Conservation (phyloP, 2,888 invertebrate species). For the Caenorhabditis sulstoni region DNA sequence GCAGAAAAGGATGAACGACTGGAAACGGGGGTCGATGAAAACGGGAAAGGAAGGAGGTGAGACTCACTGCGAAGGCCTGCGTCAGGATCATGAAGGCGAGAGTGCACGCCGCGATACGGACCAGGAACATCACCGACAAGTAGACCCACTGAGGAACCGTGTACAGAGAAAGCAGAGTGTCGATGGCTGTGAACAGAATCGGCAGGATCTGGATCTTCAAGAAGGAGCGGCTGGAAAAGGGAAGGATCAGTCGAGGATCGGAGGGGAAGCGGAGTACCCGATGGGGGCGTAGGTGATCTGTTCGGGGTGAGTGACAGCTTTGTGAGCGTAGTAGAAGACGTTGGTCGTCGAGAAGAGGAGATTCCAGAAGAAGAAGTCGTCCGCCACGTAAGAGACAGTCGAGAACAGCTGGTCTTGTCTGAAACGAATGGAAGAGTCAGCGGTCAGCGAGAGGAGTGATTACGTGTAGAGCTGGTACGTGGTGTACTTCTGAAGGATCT, state of each 20-base stretch:
- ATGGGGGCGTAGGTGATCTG: slow-evolving; percentile 63
- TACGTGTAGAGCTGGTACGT: slow-evolving; percentile 65
- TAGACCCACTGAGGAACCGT: slow-evolving; percentile 45
- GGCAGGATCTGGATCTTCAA: slow-evolving; percentile 52
- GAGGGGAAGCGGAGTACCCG: slow-evolving; percentile 15
- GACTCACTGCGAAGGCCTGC: slow-evolving; percentile 55
- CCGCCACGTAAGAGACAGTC: slow-evolving; percentile 49
- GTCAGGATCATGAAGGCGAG: slow-evolving; percentile 44
- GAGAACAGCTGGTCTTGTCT: slow-evolving; percentile 49
- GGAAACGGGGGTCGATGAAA: slow-evolving; percentile 2
- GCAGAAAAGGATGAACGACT: slow-evolving; percentile 55
- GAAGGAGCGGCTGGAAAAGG: slow-evolving; percentile 40
- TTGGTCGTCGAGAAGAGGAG: slow-evolving; percentile 56
- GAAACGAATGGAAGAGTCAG: slow-evolving; percentile 7
- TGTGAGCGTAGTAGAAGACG: slow-evolving; percentile 61
- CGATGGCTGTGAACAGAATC: slow-evolving; percentile 51
- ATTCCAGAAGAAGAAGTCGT: slow-evolving; percentile 64
- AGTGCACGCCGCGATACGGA: slow-evolving; percentile 47
- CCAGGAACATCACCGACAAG: slow-evolving; percentile 19
- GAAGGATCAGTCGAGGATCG: not conserved
- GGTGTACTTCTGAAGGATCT: slow-evolving; percentile 61
- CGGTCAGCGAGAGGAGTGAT: not conserved
- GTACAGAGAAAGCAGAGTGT: slow-evolving; percentile 53
- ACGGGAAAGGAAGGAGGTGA: not conserved
- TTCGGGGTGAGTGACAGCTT: slow-evolving; percentile 61